phyloP scores from a whole-genome alignment of 1,140 invertebrate species.

The Linepithema humile region DNA sequence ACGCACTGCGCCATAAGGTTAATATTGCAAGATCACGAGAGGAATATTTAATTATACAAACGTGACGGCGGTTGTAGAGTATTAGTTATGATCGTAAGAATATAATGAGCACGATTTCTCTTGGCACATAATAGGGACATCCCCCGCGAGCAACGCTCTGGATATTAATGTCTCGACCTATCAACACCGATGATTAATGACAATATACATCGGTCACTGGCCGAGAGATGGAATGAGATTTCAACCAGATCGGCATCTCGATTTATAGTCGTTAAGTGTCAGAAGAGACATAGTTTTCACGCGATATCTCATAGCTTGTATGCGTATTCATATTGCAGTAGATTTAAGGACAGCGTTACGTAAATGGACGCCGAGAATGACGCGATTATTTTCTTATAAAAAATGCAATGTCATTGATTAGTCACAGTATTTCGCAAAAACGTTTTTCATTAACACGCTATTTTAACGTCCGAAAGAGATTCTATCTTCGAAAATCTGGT shows the following conservation, averaged over 20 bases:
- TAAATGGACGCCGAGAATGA: neutral
- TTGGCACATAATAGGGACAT: neutral
- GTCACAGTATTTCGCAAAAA: neutral
- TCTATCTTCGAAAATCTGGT: neutral
- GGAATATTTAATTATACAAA: constrained; percentile 9
- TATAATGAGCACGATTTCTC: neutral
- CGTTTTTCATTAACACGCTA: neutral
- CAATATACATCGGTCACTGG: constrained; percentile 29
- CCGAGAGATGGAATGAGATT: neutral
- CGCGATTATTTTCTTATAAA: neutral
- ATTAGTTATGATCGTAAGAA: constrained; percentile 3
- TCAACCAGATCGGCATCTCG: neutral
- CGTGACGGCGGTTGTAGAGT: neutral
- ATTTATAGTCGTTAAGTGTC: neutral
- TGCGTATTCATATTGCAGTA: neutral
- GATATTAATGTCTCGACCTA: constrained; percentile 30
- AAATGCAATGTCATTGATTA: neutral
- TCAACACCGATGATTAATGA: constrained; percentile 50
- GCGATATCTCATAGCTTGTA: neutral
- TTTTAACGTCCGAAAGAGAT: neutral
- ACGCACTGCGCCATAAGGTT: neutral
- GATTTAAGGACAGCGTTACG: neutral
- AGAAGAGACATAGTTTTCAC: neutral
- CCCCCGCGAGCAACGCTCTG: constrained; percentile 2
- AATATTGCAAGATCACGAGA: neutral